phyloP scores from a whole-genome alignment of 2,888 invertebrate species.

The Erynnis tages region DNA sequence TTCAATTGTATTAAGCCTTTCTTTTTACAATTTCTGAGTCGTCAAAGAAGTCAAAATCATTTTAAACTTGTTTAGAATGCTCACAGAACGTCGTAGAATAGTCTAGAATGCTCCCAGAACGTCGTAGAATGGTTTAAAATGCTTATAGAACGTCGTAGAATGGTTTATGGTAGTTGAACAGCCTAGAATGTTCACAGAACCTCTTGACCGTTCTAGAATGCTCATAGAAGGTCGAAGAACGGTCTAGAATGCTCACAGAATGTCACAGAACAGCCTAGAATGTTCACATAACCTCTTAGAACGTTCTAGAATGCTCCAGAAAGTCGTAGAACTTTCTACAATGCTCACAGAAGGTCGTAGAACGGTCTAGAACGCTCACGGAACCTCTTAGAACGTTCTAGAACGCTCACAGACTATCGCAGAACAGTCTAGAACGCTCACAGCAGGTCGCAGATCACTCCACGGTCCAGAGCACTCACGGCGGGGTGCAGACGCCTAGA shows the following conservation, averaged over 20 bases:
- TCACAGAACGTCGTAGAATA: no score
- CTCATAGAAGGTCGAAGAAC: not conserved
- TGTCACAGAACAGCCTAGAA: no score
- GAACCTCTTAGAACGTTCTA: not conserved
- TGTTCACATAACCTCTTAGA: not conserved
- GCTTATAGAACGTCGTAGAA: no score
- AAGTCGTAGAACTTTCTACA: not conserved
- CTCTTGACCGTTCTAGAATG: not conserved
- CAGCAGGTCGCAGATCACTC: not conserved
- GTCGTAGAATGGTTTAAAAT: conserved; percentile 1
- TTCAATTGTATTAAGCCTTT: no score
- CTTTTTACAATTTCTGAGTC: no score
- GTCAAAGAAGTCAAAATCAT: no score
- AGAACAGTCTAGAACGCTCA: not conserved
- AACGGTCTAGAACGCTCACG: not conserved
- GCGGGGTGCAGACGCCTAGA: conserved; percentile 41
- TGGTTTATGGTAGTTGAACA: no score
- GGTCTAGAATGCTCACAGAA: no score
- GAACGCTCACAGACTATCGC: not conserved
- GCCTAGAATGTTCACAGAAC: conserved; percentile 9
- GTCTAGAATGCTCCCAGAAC: no score
- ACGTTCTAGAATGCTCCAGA: conserved; percentile 15
- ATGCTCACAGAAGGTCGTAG: not conserved
- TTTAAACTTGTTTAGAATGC: no score
- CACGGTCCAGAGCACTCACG: not conserved